These are phyloP conservation scores for Zoroaster sp. DNA, from an alignment of 53 echinoderm and acorn worm genomes.

Conservation along the genomic window DNA sequence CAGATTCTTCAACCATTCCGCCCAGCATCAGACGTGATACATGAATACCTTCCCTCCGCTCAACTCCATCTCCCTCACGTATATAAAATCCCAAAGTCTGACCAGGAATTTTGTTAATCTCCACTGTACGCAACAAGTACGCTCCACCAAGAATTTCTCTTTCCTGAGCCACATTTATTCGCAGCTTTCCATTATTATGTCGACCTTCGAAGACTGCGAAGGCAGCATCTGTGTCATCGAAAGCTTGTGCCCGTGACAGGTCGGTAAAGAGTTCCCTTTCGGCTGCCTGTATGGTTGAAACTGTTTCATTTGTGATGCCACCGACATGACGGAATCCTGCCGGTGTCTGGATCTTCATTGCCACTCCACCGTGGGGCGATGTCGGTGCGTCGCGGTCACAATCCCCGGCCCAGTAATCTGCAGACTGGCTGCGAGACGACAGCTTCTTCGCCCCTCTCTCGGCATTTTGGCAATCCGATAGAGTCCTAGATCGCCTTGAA, in stretches of 20 bases:
- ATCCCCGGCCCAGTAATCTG: conserved; percentile 58
- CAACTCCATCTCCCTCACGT: conserved; percentile 90
- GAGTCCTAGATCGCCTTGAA: conserved; percentile 57
- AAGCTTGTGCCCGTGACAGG: conserved; percentile 66
- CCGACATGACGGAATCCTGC: conserved; percentile 81
- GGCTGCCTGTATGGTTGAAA: conserved; percentile 81
- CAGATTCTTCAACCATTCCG: conserved; percentile 87
- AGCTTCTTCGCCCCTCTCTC: conserved; percentile 46
- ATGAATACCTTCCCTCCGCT: conserved; percentile 85
- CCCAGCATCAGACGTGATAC: conserved; percentile 90
- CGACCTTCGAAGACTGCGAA: conserved; percentile 51
- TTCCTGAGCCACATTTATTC: conserved; percentile 91
- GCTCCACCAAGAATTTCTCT: conserved; percentile 96
- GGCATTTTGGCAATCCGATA: conserved; percentile 56
- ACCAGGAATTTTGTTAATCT: conserved; percentile 92
- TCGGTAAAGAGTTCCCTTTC: conserved; percentile 91
- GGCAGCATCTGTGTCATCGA: conserved; percentile 55
- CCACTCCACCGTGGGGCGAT: conserved; percentile 45
- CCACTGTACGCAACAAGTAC: conserved; percentile 89
- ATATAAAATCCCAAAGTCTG: conserved; percentile 95
- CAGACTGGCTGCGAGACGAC: conserved; percentile 58
- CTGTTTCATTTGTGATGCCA: conserved; percentile 83
- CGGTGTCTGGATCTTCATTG: conserved; percentile 78
- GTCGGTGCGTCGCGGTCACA: neutral
- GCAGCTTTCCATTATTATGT: conserved; percentile 61